Percentiles rank a stretch among this genome's conserved stretches.
Evolutionary conservation across 2,888 invertebrate genomes (phyloP).

Genomic region (Chorisops tibialis): DNA sequence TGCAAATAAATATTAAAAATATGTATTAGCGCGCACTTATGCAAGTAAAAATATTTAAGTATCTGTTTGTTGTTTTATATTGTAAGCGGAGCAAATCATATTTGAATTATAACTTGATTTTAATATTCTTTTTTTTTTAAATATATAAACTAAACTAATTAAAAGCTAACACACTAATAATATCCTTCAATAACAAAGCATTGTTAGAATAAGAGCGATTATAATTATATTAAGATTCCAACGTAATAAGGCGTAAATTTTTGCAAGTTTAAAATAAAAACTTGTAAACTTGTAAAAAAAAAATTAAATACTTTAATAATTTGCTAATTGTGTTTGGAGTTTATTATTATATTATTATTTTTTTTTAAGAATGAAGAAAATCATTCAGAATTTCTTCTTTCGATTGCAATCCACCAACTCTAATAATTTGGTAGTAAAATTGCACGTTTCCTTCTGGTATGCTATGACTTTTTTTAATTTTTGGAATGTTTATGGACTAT

Average conservation of each 20-base stretch:
- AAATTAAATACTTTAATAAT: no score
- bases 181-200: constrained; percentile 12
- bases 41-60: no score
- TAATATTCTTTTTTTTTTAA: neutral
- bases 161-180: constrained; percentile 13
- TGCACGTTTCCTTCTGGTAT: constrained; percentile 35
- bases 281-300: neutral
- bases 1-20: no score
- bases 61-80: no score
- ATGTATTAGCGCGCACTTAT: no score
- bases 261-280: constrained; percentile 1
- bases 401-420: neutral
- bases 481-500: constrained; percentile 8
- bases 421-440: neutral
- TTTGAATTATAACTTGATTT: constrained; percentile 4
- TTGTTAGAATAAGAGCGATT: neutral
- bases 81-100: neutral
- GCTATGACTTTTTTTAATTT: constrained; percentile 34
- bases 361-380: no score
- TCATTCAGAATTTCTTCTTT: neutral
- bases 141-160: neutral
- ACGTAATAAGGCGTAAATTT: neutral
- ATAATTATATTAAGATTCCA: neutral
- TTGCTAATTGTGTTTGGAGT: no score
- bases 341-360: no score